Conservation (phyloP, 2,888 invertebrate species). For the Limnephilus lunatus region DNA sequence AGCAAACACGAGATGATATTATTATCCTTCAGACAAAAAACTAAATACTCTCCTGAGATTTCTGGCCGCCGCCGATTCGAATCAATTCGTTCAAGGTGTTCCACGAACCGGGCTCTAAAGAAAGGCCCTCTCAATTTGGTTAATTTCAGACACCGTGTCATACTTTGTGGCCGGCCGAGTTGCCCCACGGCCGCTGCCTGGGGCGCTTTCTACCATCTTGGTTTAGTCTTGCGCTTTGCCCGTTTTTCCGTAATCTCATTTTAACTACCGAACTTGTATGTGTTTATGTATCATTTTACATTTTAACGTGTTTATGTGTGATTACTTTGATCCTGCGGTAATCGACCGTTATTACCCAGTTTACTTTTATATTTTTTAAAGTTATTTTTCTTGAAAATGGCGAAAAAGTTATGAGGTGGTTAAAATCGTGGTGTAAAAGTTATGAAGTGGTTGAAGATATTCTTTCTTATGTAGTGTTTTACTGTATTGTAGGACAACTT, state of each 20-base stretch:
- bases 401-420: too few species aligned
- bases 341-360: not conserved
- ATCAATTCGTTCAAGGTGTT: constrained; percentile 47
- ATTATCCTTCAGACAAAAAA: constrained; percentile 24
- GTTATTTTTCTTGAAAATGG: too few species aligned
- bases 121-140: constrained; percentile 44
- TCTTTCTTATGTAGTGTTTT: too few species aligned
- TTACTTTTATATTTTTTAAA: not conserved
- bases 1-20: constrained; percentile 26
- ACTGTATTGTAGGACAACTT: too few species aligned
- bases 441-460: too few species aligned
- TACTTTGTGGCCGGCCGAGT: constrained; percentile 10
- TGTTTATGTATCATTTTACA: not conserved
- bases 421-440: too few species aligned
- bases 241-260: not conserved
- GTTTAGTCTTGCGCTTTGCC: not conserved
- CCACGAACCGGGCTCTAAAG: constrained; percentile 41
- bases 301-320: not conserved
- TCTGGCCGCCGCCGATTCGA: constrained; percentile 39
- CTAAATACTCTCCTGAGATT: constrained; percentile 41
- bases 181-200: constrained; percentile 2
- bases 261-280: not conserved
- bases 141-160: constrained; percentile 44
- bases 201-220: constrained; percentile 15
- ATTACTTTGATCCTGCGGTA: not conserved